Conservation (phyloP, 2,888 invertebrate genomes). For the Anagyrus pseudococci region DNA sequence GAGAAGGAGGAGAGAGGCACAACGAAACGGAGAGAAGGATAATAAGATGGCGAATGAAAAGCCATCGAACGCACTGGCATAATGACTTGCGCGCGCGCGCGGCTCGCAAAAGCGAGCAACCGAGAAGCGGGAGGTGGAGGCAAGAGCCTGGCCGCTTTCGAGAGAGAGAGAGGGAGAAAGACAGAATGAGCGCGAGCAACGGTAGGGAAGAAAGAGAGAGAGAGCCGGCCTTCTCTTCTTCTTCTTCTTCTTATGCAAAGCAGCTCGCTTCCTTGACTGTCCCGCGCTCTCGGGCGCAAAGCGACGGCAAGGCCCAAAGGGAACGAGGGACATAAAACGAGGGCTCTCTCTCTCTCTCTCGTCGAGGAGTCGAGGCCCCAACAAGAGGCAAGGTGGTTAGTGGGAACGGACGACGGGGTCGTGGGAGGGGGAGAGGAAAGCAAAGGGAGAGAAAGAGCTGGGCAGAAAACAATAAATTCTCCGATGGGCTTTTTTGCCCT, state of each 20-base stretch:
- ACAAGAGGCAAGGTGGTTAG: too few species aligned
- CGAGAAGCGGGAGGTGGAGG: too few species aligned
- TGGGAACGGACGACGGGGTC: too few species aligned
- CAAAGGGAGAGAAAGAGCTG: not conserved
- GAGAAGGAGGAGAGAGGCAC: not conserved
- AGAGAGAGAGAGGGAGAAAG: too few species aligned
- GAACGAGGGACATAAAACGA: too few species aligned
- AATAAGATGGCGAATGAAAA: slow-evolving; percentile 32
- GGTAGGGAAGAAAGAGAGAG: too few species aligned
- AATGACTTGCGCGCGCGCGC: slow-evolving; percentile 29
- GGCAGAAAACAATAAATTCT: slow-evolving; percentile 37
- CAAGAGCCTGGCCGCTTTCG: slow-evolving; percentile 1
- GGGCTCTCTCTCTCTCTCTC: slow-evolving; percentile 4
- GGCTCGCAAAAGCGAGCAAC: slow-evolving; percentile 16
- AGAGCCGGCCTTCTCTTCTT: slow-evolving; percentile 1
- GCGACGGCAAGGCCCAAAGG: slow-evolving; percentile 19
- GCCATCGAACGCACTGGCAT: slow-evolving; percentile 31
- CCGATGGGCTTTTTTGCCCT: slow-evolving; percentile 25
- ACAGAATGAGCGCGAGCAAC: too few species aligned
- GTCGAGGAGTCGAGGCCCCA: slow-evolving; percentile 16
- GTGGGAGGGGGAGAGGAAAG: too few species aligned
- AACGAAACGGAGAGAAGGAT: slow-evolving; percentile 18
- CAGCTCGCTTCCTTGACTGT: slow-evolving; percentile 9
- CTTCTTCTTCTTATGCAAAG: slow-evolving; percentile 35
- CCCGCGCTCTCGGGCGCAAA: not conserved